Evolutionary conservation across 2,113 vertebrate genomes (phyloP).

Genomic region (Callorhinus ursinus): DNA sequence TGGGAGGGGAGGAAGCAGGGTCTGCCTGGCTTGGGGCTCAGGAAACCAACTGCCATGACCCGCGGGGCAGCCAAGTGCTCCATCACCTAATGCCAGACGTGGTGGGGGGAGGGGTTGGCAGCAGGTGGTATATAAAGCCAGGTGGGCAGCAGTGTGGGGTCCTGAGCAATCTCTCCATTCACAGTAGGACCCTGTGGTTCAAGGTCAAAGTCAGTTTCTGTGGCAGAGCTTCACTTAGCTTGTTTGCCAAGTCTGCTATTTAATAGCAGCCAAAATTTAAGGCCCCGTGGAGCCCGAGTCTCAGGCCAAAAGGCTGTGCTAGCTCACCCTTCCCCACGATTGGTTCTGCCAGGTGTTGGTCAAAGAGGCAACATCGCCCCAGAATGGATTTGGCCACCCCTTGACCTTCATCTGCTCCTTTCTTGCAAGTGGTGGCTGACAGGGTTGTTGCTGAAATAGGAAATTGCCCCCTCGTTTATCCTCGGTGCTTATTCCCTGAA

Average conservation of each 20-base stretch:
- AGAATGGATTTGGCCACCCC: not conserved
- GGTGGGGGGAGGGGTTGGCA: not conserved
- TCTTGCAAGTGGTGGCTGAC: not conserved
- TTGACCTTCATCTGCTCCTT: not conserved
- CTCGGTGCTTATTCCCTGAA: not conserved
- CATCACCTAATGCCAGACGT: not conserved
- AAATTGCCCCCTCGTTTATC: not conserved
- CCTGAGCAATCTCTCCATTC: constrained; percentile 34
- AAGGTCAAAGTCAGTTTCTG: constrained; percentile 62
- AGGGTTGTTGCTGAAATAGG: not conserved
- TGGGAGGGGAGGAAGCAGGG: not conserved
- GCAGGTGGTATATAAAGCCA: constrained; percentile 33
- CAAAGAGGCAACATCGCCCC: not conserved
- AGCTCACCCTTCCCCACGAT: not conserved
- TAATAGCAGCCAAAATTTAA: constrained; percentile 41
- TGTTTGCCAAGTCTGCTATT: not conserved
- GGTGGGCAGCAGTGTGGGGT: constrained; percentile 51
- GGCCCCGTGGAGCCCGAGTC: not conserved
- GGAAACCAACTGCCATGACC: not conserved
- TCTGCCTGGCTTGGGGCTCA: not conserved
- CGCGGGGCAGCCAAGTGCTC: not conserved
- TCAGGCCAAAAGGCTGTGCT: not conserved
- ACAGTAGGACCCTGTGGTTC: constrained; percentile 47
- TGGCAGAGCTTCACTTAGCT: constrained; percentile 17
- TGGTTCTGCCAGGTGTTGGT: not conserved